Evolutionary conservation across 1,140 invertebrate genomes (phyloP), one percentile per base, ranked within the genome.

Genomic region (Drosophila funebris): DNA sequence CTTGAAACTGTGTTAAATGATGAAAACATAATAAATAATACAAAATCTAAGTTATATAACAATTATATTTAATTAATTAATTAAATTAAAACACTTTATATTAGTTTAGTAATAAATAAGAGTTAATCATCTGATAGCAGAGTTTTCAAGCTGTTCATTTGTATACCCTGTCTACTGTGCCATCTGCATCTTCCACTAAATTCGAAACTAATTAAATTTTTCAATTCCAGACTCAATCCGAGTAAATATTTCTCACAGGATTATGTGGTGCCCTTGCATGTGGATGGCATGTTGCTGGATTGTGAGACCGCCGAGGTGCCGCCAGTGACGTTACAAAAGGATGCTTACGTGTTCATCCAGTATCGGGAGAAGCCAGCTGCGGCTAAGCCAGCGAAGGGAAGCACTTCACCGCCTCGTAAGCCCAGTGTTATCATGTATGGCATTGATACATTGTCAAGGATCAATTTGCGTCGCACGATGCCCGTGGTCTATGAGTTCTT

Each of bases 391-490:
- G 11, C 18, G 8, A 36, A 3, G 22, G 11, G 6, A 3, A 27
- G 11, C 5, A 7, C 14, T 9, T 1, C 39, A 3, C 8, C 4
- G 5, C 4, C 37, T 13, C 68, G 76, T 0, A 76, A 76, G 44
- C 52, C 79, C 6, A 84, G 79, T 53, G 56, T 89, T 1, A 75
- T 89, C 2, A 73, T 89, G 73, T 83, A 78, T 11, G 84, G 84
- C 39, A 76, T 89, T 13, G 84, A 87, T 33, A 68, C 64, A 0
- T 14, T 89, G 4, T 89, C 84, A 2, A 48, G 76, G n/a, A 75
- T 93, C 0, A 92, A 92, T 80, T 92, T 93, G 87, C 79, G 80
- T 0, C 80, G 83, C 1, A 76, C 73, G 71, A 78, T 79, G 61
- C 66, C 80, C 69, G 67, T 72, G 85, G 54, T 83, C 0, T 48